These are phyloP conservation scores for Thryonomys swinderianus DNA, from an alignment of 2,113 vertebrate genomes.

Conservation along the genomic window DNA sequence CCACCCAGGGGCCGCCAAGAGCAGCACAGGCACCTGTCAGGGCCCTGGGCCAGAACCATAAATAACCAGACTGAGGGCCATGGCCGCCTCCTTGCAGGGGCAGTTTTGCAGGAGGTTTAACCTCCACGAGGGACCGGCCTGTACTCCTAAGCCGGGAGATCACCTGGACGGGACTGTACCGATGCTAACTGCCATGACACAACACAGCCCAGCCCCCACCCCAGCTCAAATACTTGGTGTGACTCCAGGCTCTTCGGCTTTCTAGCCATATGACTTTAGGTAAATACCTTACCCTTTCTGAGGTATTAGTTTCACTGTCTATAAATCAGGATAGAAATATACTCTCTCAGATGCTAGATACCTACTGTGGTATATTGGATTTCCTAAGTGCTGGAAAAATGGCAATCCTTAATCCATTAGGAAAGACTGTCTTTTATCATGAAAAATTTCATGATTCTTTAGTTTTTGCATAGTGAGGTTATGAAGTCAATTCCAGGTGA, in stretches of 20 bases:
- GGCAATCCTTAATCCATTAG: background rate
- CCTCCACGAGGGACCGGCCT: background rate
- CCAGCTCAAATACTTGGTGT: background rate
- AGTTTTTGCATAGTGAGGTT: constrained; percentile 29
- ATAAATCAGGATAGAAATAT: background rate
- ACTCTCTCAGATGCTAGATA: background rate
- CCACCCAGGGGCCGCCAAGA: background rate
- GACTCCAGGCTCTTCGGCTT: constrained; percentile 13
- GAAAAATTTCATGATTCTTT: constrained; percentile 17
- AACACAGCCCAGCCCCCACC: too few species aligned
- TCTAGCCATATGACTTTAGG: background rate
- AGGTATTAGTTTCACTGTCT: background rate
- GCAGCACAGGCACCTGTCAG: background rate
- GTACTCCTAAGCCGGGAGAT: background rate
- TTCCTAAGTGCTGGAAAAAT: background rate
- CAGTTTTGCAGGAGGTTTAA: too few species aligned
- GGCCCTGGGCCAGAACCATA: background rate
- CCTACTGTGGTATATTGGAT: background rate
- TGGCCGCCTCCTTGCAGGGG: background rate
- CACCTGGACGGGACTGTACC: background rate
- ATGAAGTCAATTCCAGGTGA: background rate
- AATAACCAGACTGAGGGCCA: background rate
- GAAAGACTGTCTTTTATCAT: background rate
- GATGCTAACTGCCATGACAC: background rate
- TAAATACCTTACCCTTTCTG: background rate